Evolutionary conservation across 2,888 invertebrate species (phyloP).

Genomic region (Noctua pronuba): DNA sequence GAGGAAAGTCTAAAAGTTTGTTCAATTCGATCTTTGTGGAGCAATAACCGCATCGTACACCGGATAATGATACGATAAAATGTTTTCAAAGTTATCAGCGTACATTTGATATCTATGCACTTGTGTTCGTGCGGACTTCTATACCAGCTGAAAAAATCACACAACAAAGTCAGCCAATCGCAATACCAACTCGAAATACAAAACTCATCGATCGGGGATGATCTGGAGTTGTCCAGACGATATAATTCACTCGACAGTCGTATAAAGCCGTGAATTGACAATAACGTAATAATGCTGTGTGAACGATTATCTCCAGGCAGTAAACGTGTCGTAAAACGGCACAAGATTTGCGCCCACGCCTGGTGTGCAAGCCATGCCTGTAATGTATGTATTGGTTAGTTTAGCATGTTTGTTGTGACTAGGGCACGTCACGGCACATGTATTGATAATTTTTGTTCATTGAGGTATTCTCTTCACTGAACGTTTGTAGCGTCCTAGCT

Average conservation of each 20-base stretch:
- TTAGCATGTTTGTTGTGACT: conserved; percentile 16
- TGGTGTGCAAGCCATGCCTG: conserved; percentile 19
- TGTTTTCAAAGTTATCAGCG: no score
- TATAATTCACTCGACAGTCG: conserved; percentile 56
- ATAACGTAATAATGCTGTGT: conserved; percentile 69
- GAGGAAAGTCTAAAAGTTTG: background rate
- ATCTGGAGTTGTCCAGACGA: conserved; percentile 40
- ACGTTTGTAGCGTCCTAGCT: background rate
- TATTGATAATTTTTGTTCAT: background rate
- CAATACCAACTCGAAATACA: conserved; percentile 22
- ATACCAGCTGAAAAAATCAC: background rate
- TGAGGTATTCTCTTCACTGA: background rate
- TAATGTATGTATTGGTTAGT: conserved; percentile 15
- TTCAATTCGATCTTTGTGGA: background rate
- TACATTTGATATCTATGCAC: background rate
- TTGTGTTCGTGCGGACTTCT: background rate
- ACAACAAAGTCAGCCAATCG: background rate
- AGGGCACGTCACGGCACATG: background rate
- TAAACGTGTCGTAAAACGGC: conserved; percentile 69
- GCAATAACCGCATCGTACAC: background rate
- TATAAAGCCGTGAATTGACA: conserved; percentile 66
- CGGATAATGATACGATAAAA: background rate
- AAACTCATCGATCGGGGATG: conserved; percentile 38
- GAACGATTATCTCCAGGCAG: conserved; percentile 68
- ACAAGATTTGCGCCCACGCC: conserved; percentile 71